phyloP scores from a whole-genome alignment of 2,113 vertebrate genomes.

The Sylvia atricapilla region DNA sequence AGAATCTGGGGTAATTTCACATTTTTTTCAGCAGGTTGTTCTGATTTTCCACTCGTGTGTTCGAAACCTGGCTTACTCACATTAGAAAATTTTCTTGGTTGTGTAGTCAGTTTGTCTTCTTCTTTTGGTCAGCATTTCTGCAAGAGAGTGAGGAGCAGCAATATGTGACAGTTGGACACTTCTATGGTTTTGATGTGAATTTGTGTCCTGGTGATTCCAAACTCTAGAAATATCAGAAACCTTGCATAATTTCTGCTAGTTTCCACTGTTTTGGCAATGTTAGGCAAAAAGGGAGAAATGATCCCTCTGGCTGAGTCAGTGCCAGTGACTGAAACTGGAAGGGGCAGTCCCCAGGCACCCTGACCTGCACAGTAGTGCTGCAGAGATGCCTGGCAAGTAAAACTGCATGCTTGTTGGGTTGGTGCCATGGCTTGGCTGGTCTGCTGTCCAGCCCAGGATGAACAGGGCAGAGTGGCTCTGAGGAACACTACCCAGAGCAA shows the following conservation, averaged over 20 bases:
- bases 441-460: background rate
- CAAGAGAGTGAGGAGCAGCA: background rate
- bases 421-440: background rate
- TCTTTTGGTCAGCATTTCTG: background rate
- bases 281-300: background rate
- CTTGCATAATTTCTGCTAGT: background rate
- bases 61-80: background rate
- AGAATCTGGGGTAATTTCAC: background rate
- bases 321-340: background rate
- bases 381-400: background rate
- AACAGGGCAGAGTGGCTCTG: background rate
- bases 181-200: rapidly evolving
- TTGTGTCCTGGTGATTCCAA: background rate
- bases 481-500: background rate
- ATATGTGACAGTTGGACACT: rapidly evolving
- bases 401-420: background rate
- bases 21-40: background rate
- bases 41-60: background rate
- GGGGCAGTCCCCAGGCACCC: background rate
- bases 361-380: rapidly evolving
- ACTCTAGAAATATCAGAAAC: background rate
- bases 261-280: background rate
- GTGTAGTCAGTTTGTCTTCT: background rate
- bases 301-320: background rate
- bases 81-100: background rate